phyloP scores from a whole-genome alignment of 2,113 vertebrate genomes.

The Lates calcarifer region DNA sequence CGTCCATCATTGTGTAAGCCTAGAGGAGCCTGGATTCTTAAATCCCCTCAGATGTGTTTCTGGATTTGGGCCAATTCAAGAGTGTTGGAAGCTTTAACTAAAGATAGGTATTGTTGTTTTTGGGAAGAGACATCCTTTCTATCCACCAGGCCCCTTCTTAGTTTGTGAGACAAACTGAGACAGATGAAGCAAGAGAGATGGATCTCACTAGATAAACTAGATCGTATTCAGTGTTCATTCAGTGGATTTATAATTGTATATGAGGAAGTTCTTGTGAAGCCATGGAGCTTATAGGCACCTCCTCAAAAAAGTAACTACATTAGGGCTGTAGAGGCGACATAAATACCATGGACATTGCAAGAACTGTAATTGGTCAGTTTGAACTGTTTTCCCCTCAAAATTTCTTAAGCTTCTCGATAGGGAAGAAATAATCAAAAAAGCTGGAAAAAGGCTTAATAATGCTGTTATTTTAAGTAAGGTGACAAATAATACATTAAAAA shows the following conservation, averaged over 20 bases:
- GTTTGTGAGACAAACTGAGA: not conserved
- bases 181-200: not conserved
- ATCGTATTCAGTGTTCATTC: not conserved
- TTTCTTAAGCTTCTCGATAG: too few species aligned
- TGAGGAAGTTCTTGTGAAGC: too few species aligned
- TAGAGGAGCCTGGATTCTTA: constrained; percentile 1
- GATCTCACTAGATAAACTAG: not conserved
- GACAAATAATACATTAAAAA: too few species aligned
- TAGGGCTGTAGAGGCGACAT: not conserved
- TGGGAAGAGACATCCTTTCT: constrained; percentile 17
- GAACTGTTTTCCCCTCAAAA: too few species aligned
- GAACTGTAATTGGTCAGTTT: too few species aligned
- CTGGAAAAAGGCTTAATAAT: not conserved
- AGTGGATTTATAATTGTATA: not conserved
- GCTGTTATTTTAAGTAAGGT: not conserved
- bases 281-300: too few species aligned
- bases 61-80: constrained; percentile 32
- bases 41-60: constrained; percentile 43
- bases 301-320: not conserved
- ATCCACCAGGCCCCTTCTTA: not conserved
- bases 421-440: not conserved
- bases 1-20: constrained; percentile 28
- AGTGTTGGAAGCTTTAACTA: constrained; percentile 19
- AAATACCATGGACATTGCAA: not conserved
- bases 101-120: constrained; percentile 40